Base-by-base conservation (phyloP, 2,888 invertebrate genomes). In the Catocala sponsa region DNA sequence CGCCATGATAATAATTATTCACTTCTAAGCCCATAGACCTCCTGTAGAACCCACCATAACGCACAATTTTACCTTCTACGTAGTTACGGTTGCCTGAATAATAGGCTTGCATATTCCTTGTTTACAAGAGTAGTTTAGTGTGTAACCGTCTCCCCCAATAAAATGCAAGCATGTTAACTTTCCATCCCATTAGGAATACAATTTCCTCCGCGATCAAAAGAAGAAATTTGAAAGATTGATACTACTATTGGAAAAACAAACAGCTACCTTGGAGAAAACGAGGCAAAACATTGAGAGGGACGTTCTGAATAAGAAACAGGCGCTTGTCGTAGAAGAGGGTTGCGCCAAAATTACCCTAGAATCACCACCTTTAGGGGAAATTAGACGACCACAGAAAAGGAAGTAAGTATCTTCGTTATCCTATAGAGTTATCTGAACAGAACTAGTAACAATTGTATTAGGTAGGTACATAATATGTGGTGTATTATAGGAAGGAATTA, bases 171-270 rank as follows among this genome's bases (percentile, higher is more conserved):
- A 6, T 38, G 35, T 38, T 38, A 38, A 38, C 35, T 7, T 38
- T 7, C 7, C 6, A 38, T 38, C 35, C 35, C 9, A 7, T 2
- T 53, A 94, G 94, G 94, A 94, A 75, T 82, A 76, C 59, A 78
- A 85, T 0, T 93, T 89, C 68, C 79, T 94, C n/a, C 78, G 83
- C 2, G 82, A 85, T 2, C 84, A 92, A 63, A 91, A 88, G 70
- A 88, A 81, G 63, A 88, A 82, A 63, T 93, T 94, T 53, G 85
- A 90, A 70, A 81, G 74, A 1, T 74, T 92, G 59, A 78, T 88
- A 50, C 49, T 65, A 5, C 81, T 85, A 53, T 59, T 93, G 9
- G 84, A 88, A 2, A 83, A 80, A 15, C 84, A 89, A 59, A 85
- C 74, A 2, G 64, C 55, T 9, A 47, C 51, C 0, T 64, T 91